Evolutionary conservation across 2,797 vertebrate species (phyloP), one percentile per base, ranked within the genome.

Genomic region (Hozukius guyotensis): DNA sequence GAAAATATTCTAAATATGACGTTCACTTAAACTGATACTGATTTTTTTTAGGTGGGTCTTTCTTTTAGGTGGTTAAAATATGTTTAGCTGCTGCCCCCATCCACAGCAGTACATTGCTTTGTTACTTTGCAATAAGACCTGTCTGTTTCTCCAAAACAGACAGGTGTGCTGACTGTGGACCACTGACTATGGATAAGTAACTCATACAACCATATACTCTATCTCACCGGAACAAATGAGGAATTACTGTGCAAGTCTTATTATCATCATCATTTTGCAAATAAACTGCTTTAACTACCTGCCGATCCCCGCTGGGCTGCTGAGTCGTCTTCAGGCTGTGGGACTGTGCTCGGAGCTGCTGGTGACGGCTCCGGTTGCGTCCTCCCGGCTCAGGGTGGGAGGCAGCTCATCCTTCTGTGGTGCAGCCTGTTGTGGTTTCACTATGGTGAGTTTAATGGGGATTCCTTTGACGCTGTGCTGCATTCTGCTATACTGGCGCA

Each of bases 341-440:
- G 95, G 89, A 55, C 94, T 95, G 89, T 96, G 96, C 91, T 97
- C 96, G 7, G 97, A 90, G 91, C 96, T 97, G 46, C 96, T 93
- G 25, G 94, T 96, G 70, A 96, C 55, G 0, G 95, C 96, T 77
- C 95, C 95, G 9, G 95, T 92, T 2, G 90, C 91, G 71, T 96
- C 94, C 65, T 97, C 96, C 84, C 93, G 93, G 24, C 93, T 93
- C 84, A 94, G 96, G 4, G 82, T 52, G 55, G 83, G 87, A 83
- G 95, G 95, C 20, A 89, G 93, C 83, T 97, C 96, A 3, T 95
- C 93, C 84, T 92, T 96, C 75, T 85, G 90, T 4, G 71, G 36
- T 29, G 87, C 80, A 14, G 83, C 46, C 75, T 85, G 90, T 4
- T 85, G 91, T 9, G 90, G 87, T 94, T 92, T 95, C 91, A 60